Evolutionary conservation across 2,113 vertebrate species (phyloP), one percentile per base, ranked within the genome.

Genomic region (Baryphthengus martii): DNA sequence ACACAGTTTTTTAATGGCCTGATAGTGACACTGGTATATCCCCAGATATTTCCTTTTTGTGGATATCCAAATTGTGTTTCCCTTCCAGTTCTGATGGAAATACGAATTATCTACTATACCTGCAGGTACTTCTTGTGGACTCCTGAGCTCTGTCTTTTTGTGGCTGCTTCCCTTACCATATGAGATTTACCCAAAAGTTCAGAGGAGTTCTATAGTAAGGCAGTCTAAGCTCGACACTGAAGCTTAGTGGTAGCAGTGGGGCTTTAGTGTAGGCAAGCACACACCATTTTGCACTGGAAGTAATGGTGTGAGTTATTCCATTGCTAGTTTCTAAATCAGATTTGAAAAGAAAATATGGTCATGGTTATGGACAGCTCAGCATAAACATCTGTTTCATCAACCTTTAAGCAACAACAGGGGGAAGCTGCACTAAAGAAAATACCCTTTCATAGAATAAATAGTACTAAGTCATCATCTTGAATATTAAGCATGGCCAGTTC

Each of bases 321-420:
- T 70, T 84, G n/a, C 18, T 87, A 53, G 55, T 71, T 94, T 84
- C 63, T 92, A 76, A 83, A 73, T 70, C 29, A 63, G 35, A 66
- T 71, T 76, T 77, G 13, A 65, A 73, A 77, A 85, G 37, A 62
- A 72, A 63, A 35, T 88, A 16, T 29, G 16, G 17, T 66, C 29
- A 20, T 35, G 24, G 76, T 82, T 90, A 67, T n/a, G 53, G 49
- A 52, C 35, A 79, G 53, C 33, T 93, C 89, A 86, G 42, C 47
- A 83, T 53, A 80, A 93, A 63, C 62, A 72, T 79, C 70, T 74
- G 5, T 79, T 92, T 33, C 28, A 23, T 90, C 56, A 88, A 23
- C 31, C 21, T 84, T 66, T 70, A 82, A 75, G 35, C 56, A 91
- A 33, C 33, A 73, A 17, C 44, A 65, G 28, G 31, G 59, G 87